A percentile compares a stretch with the other conserved stretches of the same genome.
Conservation (phyloP, 2,113 vertebrate genomes). For the Synchiropus splendidus region DNA sequence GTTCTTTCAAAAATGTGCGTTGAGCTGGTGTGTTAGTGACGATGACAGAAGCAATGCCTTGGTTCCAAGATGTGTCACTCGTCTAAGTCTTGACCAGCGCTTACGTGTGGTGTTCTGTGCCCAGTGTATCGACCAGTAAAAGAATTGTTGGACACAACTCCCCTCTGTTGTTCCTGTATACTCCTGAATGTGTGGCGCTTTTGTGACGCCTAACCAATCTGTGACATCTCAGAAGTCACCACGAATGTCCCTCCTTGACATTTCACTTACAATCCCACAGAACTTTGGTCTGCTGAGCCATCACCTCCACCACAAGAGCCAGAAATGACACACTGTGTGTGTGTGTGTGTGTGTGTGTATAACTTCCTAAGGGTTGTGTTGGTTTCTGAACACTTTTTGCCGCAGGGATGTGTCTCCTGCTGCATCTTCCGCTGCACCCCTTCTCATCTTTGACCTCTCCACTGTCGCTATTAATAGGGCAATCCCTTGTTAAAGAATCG, state of each 20-base stretch:
- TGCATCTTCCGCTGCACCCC: constrained; percentile 9
- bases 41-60: constrained; percentile 37
- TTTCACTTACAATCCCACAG: constrained; percentile 2
- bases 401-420: constrained; percentile 32
- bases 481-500: too few relatives aligned
- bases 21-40: constrained; percentile 12
- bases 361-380: constrained; percentile 46
- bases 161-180: constrained; percentile 12
- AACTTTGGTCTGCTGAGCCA: constrained; percentile 10
- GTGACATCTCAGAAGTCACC: too few relatives aligned
- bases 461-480: constrained; percentile 1
- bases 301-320: too few relatives aligned
- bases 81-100: too few relatives aligned
- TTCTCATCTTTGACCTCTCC: constrained; percentile 6
- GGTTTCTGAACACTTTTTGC: constrained; percentile 37
- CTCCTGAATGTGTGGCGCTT: not conserved
- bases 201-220: too few relatives aligned
- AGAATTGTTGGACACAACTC: constrained; percentile 29
- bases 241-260: not conserved
- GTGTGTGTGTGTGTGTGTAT: constrained; percentile 3
- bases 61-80: too few relatives aligned
- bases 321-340: constrained; percentile 1
- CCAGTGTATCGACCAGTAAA: constrained; percentile 57
- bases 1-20: constrained; percentile 4
- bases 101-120: constrained; percentile 55